A percentile compares a stretch with the other conserved stretches of the same genome.
phyloP scores from a whole-genome alignment of 2,888 invertebrate species.

The Brenthis daphne region DNA sequence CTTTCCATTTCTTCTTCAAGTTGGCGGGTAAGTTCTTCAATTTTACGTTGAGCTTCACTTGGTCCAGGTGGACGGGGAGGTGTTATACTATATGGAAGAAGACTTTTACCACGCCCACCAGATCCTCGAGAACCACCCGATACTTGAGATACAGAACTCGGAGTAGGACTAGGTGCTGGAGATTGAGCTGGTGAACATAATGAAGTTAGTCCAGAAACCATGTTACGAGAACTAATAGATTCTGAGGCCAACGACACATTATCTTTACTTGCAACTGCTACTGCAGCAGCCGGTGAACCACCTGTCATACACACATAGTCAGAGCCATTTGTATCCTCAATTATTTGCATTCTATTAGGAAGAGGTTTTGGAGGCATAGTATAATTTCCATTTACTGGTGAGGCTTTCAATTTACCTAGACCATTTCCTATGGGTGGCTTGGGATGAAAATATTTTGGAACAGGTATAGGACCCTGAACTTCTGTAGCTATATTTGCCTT shows the following conservation, averaged over 20 bases:
- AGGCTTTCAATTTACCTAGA: slow-evolving; percentile 67
- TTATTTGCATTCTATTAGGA: slow-evolving; percentile 74
- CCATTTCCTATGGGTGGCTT: slow-evolving; percentile 83
- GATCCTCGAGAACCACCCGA: slow-evolving; percentile 84
- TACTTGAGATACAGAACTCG: slow-evolving; percentile 82
- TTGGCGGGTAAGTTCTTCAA: slow-evolving; percentile 95
- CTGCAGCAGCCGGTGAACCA: slow-evolving; percentile 79
- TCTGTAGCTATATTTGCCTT: slow-evolving; percentile 80
- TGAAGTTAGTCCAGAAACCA: slow-evolving; percentile 66
- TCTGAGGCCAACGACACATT: slow-evolving; percentile 68
- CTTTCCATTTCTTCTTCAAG: slow-evolving; percentile 98
- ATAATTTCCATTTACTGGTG: slow-evolving; percentile 63
- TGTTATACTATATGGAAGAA: slow-evolving; percentile 93
- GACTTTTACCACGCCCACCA: slow-evolving; percentile 83
- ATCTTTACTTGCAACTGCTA: slow-evolving; percentile 72
- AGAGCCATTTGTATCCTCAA: slow-evolving; percentile 88
- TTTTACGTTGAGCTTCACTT: slow-evolving; percentile 95
- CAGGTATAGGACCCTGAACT: slow-evolving; percentile 77
- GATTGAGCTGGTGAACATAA: slow-evolving; percentile 80
- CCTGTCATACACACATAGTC: slow-evolving; percentile 94
- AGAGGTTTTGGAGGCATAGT: slow-evolving; percentile 52
- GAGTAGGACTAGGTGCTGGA: slow-evolving; percentile 85
- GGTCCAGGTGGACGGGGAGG: slow-evolving; percentile 94
- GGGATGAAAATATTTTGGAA: slow-evolving; percentile 81
- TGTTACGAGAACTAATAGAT: slow-evolving; percentile 65